Conservation (phyloP, 2,797 vertebrate genomes). For the Myotis vivesi region DNA sequence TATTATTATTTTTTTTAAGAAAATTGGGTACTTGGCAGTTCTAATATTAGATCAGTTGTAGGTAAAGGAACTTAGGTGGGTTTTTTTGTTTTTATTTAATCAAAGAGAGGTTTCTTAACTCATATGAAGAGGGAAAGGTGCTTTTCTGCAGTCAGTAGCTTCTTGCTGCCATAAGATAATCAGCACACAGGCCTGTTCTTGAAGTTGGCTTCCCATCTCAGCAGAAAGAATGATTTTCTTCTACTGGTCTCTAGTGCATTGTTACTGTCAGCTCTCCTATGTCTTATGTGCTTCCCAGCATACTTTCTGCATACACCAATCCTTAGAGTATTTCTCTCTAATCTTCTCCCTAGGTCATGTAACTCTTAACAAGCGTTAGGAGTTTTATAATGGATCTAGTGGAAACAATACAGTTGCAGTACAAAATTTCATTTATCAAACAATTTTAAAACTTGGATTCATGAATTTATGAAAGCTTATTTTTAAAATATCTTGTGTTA, state of each 20-base stretch:
- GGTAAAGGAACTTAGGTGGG: neutral
- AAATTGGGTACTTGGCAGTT: constrained; percentile 14
- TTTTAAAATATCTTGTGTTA: neutral
- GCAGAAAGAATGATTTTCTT: neutral
- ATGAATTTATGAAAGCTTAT: constrained; percentile 40
- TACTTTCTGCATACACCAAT: neutral
- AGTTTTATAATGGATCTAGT: constrained; percentile 37
- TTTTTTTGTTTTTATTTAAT: neutral
- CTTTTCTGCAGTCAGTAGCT: neutral
- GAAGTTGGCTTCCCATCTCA: neutral
- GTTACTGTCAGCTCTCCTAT: neutral
- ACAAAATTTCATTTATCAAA: constrained; percentile 12
- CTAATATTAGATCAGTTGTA: neutral
- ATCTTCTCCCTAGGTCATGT: neutral
- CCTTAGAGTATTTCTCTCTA: neutral
- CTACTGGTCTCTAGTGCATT: neutral
- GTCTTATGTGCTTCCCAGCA: neutral
- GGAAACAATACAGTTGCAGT: neutral
- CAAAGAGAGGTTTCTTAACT: neutral
- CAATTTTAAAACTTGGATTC: constrained; percentile 35
- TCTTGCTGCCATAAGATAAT: neutral
- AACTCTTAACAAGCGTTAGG: constrained; percentile 1
- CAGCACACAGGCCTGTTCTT: neutral
- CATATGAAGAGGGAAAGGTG: neutral
- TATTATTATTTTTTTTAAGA: constrained; percentile 41